Evolutionary conservation across 2,888 invertebrate species (phyloP).

Genomic region (Esperia sulphurella): DNA sequence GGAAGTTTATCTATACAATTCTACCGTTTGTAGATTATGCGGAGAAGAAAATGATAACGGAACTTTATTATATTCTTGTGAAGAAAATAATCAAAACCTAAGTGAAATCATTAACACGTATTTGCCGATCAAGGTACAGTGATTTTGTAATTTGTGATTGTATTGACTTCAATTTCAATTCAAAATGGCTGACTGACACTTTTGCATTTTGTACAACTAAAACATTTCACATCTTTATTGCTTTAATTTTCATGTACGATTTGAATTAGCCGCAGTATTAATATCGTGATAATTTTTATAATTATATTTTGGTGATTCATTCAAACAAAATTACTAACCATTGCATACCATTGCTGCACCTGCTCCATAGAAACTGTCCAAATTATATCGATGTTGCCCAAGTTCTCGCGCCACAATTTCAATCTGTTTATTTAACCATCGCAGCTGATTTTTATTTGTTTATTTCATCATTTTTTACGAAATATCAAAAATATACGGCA

Average conservation of each 20-base stretch:
- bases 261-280: neutral
- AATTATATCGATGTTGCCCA: neutral
- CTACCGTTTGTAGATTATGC: conserved; percentile 87
- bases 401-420: conserved; percentile 32
- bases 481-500: no score
- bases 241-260: conserved; percentile 1
- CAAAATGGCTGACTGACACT: conserved; percentile 53
- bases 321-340: no score
- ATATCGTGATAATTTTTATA: conserved; percentile 7
- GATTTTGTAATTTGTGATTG: conserved; percentile 53
- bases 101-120: conserved; percentile 84
- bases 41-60: conserved; percentile 85
- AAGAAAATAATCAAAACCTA: conserved; percentile 81
- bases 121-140: conserved; percentile 85
- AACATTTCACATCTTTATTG: conserved; percentile 45
- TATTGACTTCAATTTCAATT: conserved; percentile 60
- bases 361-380: no score
- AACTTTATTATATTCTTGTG: conserved; percentile 79
- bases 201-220: conserved; percentile 20
- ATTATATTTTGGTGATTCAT: neutral
- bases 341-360: no score
- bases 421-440: conserved; percentile 9
- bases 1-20: conserved; percentile 81
- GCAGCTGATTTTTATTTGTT: neutral
- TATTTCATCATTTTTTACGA: no score